phyloP scores from a whole-genome alignment of 2,888 invertebrate genomes.

The Adelognathus sp. region DNA sequence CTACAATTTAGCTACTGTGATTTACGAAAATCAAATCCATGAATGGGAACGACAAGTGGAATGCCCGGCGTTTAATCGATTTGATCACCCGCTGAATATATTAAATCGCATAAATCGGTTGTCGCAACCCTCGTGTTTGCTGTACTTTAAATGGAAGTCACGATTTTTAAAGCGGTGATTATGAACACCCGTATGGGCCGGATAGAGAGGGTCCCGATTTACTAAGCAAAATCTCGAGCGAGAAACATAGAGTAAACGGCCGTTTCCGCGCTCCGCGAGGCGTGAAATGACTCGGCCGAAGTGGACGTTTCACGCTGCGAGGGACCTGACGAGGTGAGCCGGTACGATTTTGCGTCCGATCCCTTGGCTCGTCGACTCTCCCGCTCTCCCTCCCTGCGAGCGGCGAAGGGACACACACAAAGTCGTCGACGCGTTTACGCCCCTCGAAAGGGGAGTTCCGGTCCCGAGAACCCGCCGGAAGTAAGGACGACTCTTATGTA shows the following conservation, averaged over 20 bases:
- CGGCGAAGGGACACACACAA: conserved; percentile 36
- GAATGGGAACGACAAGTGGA: conserved; percentile 28
- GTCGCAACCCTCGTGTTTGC: conserved; percentile 11
- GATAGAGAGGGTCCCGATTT: conserved; percentile 64
- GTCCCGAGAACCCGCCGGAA: conserved; percentile 52
- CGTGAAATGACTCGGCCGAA: conserved; percentile 73
- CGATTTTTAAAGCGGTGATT: conserved; percentile 33
- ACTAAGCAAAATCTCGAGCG: conserved; percentile 71
- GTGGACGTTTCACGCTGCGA: conserved; percentile 54
- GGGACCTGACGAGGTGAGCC: conserved; percentile 51
- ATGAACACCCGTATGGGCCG: background rate
- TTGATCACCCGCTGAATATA: conserved; percentile 2
- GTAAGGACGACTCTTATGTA: conserved; percentile 7
- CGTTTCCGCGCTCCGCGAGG: conserved; percentile 69
- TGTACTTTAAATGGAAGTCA: background rate
- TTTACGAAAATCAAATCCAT: background rate
- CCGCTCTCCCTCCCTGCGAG: conserved; percentile 17
- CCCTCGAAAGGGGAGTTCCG: conserved; percentile 54
- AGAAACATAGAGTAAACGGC: conserved; percentile 51
- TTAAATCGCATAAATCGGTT: conserved; percentile 32
- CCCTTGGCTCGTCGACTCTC: no score
- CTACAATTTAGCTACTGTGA: background rate
- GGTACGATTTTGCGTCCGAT: conserved; percentile 36
- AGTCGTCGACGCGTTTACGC: conserved; percentile 27
- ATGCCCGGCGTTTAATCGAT: conserved; percentile 9